Conservation (phyloP, 2,888 invertebrate species). For the Acrobasis consociella region DNA sequence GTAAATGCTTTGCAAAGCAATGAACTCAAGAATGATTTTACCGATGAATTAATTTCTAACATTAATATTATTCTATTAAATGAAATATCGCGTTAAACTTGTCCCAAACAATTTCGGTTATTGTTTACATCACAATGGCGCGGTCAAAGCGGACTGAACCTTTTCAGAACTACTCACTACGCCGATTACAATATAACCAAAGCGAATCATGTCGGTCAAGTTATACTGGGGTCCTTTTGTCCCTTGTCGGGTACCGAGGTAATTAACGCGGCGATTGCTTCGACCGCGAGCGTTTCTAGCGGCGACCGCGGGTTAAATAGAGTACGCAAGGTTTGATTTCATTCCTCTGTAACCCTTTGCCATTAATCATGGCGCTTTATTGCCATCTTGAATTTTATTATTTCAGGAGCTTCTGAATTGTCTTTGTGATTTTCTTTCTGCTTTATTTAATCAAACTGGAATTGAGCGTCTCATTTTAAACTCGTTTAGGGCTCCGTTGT, state of each 20-base stretch:
- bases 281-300: slow-evolving; percentile 37
- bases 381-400: not conserved
- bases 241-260: slow-evolving; percentile 34
- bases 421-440: too few relatives aligned
- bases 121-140: slow-evolving; percentile 19
- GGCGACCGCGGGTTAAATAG: slow-evolving; percentile 33
- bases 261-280: slow-evolving; percentile 45
- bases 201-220: slow-evolving; percentile 40
- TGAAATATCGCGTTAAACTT: not conserved
- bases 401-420: slow-evolving; percentile 42
- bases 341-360: slow-evolving; percentile 18
- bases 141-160: slow-evolving; percentile 19
- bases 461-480: too few relatives aligned
- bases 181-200: slow-evolving; percentile 25
- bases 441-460: too few relatives aligned
- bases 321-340: slow-evolving; percentile 27
- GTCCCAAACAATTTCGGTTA: slow-evolving; percentile 14
- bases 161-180: slow-evolving; percentile 25
- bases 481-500: too few relatives aligned
- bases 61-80: slow-evolving; percentile 2
- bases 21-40: not conserved
- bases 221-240: slow-evolving; percentile 37
- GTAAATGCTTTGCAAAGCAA: not conserved
- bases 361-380: slow-evolving; percentile 1
- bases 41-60: not conserved